Percentiles rank a stretch among this genome's conserved stretches.
phyloP scores from a whole-genome alignment of 2,797 vertebrate species.

The Microctenopoma steveboyesi region DNA sequence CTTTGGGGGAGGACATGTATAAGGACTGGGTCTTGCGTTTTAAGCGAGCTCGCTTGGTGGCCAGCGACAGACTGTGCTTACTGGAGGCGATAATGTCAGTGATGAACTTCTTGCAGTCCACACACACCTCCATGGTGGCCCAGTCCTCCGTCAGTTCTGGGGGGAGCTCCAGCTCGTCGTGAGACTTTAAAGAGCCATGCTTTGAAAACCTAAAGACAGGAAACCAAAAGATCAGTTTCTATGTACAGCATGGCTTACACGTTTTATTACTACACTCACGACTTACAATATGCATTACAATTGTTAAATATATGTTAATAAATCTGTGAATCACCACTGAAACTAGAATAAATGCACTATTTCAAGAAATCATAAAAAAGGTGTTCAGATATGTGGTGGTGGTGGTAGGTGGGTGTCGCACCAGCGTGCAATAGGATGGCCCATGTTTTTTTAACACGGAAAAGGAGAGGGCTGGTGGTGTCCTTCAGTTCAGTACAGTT shows the following conservation, averaged over 20 bases:
- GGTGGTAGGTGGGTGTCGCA: too few relatives aligned
- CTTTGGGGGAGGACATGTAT: conserved; percentile 88
- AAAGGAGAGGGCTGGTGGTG: too few relatives aligned
- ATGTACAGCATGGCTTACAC: not conserved
- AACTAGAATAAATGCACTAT: not conserved
- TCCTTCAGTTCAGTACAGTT: too few relatives aligned
- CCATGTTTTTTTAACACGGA: too few relatives aligned
- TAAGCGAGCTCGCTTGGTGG: conserved; percentile 93
- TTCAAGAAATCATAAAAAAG: not conserved
- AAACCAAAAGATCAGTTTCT: not conserved
- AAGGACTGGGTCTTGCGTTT: conserved; percentile 99
- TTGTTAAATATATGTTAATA: too few relatives aligned
- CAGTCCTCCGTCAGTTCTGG: conserved; percentile 96
- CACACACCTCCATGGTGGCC: conserved; percentile 98
- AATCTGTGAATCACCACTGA: not conserved
- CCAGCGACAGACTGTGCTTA: conserved; percentile 94
- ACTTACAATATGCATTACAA: too few relatives aligned
- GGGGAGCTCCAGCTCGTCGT: conserved; percentile 91
- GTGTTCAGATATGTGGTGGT: too few relatives aligned
- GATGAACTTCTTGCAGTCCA: conserved; percentile 99
- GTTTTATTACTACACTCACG: too few relatives aligned
- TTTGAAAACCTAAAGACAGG: conserved; percentile 85
- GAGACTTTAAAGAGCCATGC: conserved; percentile 88
- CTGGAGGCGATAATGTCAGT: conserved; percentile 96
- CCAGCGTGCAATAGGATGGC: too few relatives aligned